These are phyloP conservation scores for Prietella phreatophila DNA, from an alignment of 2,113 vertebrate genomes.

Conservation along the genomic window DNA sequence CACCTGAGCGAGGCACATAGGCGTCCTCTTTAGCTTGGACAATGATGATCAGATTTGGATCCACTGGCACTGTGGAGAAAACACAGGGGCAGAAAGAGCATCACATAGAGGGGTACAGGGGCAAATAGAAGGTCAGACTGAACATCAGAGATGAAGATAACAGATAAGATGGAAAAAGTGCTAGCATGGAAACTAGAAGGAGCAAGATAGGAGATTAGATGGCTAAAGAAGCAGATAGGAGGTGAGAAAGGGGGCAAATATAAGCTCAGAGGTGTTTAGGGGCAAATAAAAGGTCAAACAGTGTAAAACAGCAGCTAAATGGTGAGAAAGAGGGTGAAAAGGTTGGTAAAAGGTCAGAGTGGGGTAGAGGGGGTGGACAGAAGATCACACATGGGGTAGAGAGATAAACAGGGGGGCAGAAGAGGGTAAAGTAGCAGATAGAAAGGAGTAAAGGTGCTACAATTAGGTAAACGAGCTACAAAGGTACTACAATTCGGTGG, in stretches of 20 bases:
- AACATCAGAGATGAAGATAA: background rate
- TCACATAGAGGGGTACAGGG: background rate
- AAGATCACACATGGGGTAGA: background rate
- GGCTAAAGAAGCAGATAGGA: no score
- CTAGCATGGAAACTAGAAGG: background rate
- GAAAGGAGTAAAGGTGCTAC: no score
- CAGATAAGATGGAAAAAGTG: background rate
- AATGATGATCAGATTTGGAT: slow-evolving; percentile 91
- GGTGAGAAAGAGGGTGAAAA: no score
- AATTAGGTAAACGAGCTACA: no score
- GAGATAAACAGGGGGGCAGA: background rate
- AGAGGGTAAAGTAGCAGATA: background rate
- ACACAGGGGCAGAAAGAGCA: background rate
- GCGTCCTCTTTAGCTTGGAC: slow-evolving; percentile 96
- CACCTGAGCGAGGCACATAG: slow-evolving; percentile 92
- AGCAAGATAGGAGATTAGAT: background rate
- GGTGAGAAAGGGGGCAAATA: background rate
- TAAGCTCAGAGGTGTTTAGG: background rate
- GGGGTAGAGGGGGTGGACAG: background rate
- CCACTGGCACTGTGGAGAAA: slow-evolving; percentile 83
- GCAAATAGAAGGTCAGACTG: background rate
- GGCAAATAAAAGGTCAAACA: background rate
- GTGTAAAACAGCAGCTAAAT: background rate
- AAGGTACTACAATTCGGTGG: no score
- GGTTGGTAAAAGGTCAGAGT: background rate